Evolutionary conservation across 2,888 invertebrate species (phyloP), one percentile per base, ranked within the genome.

Genomic region (Zhuqinia jingwanae): DNA sequence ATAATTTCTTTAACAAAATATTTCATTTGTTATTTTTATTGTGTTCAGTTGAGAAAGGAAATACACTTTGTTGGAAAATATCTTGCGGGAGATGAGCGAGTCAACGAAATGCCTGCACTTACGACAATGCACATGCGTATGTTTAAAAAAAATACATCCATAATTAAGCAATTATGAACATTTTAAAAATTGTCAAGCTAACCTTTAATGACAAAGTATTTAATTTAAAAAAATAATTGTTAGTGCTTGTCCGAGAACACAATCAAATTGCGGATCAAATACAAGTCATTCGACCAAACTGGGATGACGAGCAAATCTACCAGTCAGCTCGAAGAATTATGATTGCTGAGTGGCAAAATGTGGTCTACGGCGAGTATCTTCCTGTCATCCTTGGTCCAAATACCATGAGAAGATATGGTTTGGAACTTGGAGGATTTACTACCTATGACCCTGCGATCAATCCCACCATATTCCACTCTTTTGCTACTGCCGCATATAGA

Each of bases 401-500:
- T 1, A 78, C 89, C 2, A 90, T 90, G 89, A 20, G 30, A 0
- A 22, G 70, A 13, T 88, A 87, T 68, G 70, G 73, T 2, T 27
- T 90, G n/a, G 6, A 1, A 3, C 58, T 82, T 15, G 47, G 47
- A 8, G 15, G 2, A 10, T 75, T 20, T 75, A 76, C 85, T 22
- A 73, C 42, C 5, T 91, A 91, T 60, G 77, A 89, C 30, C 42
- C 77, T 6, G 76, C 42, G 2, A 75, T 87, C 0, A 88, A 90
- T 58, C 83, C 90, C 0, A 89, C 88, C 1, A 88, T 91, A 20
- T 47, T 89, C 50, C 90, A 90, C 60, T 85, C 87, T 5, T 91
- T 91, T 70, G 85, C 90, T 11, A 91, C 91, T 3, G 91, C 91
- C 17, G 89, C 91, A 0, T 91, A 89, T 78, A 76, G 90, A 53